Evolutionary conservation across 2,113 vertebrate genomes (phyloP).

Genomic region (Sitta europaea): DNA sequence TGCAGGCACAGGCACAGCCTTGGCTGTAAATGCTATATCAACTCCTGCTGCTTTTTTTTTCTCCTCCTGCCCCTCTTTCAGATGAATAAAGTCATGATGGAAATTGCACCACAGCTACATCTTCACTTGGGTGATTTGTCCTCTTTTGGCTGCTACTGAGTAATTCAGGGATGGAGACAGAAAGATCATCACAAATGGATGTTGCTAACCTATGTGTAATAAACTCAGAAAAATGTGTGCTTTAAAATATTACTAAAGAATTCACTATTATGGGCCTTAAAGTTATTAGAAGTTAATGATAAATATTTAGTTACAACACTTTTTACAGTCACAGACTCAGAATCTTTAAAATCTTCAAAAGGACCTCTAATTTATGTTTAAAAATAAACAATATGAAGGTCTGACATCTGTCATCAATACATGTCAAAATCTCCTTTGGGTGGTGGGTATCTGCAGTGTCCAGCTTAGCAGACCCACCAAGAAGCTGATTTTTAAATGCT

Average conservation of each 20-base stretch:
- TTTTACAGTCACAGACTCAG: neutral
- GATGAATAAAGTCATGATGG: constrained; percentile 14
- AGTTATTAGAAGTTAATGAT: neutral
- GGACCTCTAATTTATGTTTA: neutral
- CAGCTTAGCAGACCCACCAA: neutral
- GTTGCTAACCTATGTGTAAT: neutral
- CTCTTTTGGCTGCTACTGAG: neutral
- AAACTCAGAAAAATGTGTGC: neutral
- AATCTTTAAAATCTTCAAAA: neutral
- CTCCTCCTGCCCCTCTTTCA: neutral
- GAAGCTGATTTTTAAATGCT: neutral
- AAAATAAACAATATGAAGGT: neutral
- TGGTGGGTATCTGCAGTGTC: neutral
- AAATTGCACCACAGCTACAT: neutral
- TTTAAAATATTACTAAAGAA: neutral
- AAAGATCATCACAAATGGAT: neutral
- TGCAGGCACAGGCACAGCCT: neutral
- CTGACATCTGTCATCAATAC: neutral
- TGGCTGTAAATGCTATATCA: neutral
- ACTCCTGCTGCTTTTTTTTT: neutral
- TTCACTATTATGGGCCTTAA: neutral
- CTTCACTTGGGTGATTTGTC: constrained; percentile 12
- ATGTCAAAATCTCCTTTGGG: neutral
- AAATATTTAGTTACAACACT: neutral
- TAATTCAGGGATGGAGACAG: neutral